These are phyloP conservation scores for Penaeus monodon DNA, from an alignment of 2,888 invertebrate genomes.

Conservation along the genomic window DNA sequence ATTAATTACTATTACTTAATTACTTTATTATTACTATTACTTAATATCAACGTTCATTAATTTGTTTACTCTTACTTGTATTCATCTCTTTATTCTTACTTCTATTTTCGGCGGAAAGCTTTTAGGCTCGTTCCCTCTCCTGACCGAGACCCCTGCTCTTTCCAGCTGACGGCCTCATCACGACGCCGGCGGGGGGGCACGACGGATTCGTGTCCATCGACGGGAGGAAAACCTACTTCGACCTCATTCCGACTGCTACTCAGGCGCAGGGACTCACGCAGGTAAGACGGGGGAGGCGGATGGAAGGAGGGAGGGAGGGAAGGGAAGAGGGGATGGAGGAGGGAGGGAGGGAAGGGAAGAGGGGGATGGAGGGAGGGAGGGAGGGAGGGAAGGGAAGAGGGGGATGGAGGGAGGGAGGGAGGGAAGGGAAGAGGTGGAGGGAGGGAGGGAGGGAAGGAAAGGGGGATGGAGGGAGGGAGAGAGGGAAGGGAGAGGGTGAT, in stretches of 20 bases:
- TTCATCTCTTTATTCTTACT: too few species aligned
- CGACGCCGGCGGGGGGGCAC: constrained; percentile 36
- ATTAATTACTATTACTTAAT: too few species aligned
- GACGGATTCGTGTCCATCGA: constrained; percentile 85
- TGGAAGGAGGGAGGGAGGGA: too few species aligned
- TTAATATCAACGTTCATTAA: too few species aligned
- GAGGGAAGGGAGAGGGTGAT: not conserved
- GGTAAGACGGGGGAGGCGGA: too few species aligned
- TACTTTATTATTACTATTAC: too few species aligned
- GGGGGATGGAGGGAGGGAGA: not conserved
- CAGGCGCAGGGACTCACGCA: constrained; percentile 6
- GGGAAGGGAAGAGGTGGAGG: not conserved
- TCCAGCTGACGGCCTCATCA: constrained; percentile 18
- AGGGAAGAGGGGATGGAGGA: not conserved
- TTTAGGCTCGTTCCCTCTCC: too few species aligned
- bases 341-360: not conserved
- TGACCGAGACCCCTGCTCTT: too few species aligned
- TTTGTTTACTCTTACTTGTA: too few species aligned
- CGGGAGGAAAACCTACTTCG: constrained; percentile 89
- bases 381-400: not conserved
- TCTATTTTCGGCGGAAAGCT: too few species aligned
- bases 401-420: too few species aligned
- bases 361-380: not conserved
- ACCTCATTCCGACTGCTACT: constrained; percentile 75
- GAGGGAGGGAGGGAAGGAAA: not conserved